These are phyloP conservation scores for Druon quercuslanigerum DNA, from an alignment of 1,140 invertebrate genomes.

Conservation along the genomic window DNA sequence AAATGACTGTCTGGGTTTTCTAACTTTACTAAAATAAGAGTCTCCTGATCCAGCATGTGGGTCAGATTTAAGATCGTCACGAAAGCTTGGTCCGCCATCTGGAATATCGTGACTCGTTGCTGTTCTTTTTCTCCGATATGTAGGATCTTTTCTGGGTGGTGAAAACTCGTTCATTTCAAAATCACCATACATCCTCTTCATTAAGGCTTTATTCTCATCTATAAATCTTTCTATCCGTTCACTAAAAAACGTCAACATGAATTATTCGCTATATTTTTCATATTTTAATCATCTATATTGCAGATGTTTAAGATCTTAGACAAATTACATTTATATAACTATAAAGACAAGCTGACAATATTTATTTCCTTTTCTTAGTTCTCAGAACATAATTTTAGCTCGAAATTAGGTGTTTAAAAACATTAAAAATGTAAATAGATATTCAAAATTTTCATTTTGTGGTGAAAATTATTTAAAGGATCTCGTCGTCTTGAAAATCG, in stretches of 20 bases:
- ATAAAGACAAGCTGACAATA: no score
- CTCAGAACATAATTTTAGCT: no score
- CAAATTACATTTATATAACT: no score
- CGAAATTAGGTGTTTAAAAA: no score
- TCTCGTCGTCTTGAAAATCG: no score
- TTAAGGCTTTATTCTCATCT: constrained; percentile 94
- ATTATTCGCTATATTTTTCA: no score
- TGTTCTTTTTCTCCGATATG: constrained; percentile 64
- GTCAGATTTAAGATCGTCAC: constrained; percentile 42
- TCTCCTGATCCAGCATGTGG: constrained; percentile 61
- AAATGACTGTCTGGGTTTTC: constrained; percentile 77
- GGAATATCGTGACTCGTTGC: constrained; percentile 68
- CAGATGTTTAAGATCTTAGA: no score
- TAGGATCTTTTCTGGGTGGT: constrained; percentile 71
- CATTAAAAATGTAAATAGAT: no score
- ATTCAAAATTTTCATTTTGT: no score
- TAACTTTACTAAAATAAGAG: constrained; percentile 75
- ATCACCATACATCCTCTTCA: constrained; percentile 94
- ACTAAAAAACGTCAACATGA: constrained; percentile 72
- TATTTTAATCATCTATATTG: no score
- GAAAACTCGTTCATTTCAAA: constrained; percentile 80
- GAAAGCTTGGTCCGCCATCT: constrained; percentile 72
- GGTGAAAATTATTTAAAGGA: no score
- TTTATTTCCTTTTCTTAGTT: no score
- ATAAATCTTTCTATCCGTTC: constrained; percentile 93